Conservation (phyloP, 2,113 vertebrate species). For the Calyptommatus sinebrachiatus region DNA sequence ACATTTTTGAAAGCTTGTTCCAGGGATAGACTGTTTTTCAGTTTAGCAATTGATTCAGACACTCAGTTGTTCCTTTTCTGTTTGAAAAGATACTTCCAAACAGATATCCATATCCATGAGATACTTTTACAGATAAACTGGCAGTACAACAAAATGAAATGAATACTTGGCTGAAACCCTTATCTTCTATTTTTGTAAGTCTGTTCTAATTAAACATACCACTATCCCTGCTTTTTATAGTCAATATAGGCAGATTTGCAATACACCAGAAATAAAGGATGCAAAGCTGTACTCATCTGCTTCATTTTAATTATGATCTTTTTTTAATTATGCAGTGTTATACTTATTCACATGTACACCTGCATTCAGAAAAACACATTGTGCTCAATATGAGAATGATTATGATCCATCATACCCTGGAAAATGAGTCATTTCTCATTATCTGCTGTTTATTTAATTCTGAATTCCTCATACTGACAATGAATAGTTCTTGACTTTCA, state of each 20-base stretch:
- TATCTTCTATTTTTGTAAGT: conserved; percentile 8
- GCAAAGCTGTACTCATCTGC: background rate
- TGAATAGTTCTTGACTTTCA: too few species aligned
- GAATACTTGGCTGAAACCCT: conserved; percentile 7
- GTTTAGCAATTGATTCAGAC: conserved; percentile 12
- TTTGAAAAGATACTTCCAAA: background rate
- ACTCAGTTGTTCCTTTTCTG: background rate
- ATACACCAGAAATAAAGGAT: background rate
- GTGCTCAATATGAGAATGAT: background rate
- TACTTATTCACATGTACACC: conserved; percentile 9
- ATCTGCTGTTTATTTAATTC: background rate
- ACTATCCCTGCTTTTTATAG: background rate
- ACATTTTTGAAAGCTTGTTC: conserved; percentile 12
- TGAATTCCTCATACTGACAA: too few species aligned
- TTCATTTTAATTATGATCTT: too few species aligned
- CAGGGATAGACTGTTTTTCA: conserved; percentile 15
- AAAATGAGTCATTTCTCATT: background rate
- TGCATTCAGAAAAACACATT: background rate
- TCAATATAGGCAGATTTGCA: conserved; percentile 9
- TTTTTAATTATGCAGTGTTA: background rate
- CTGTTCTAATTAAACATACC: conserved; percentile 15
- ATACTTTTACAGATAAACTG: background rate
- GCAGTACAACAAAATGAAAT: conserved; percentile 7
- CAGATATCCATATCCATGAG: background rate
- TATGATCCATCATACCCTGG: background rate